Evolutionary conservation across 2,888 invertebrate genomes (phyloP).

Genomic region (Napeogenes inachia): DNA sequence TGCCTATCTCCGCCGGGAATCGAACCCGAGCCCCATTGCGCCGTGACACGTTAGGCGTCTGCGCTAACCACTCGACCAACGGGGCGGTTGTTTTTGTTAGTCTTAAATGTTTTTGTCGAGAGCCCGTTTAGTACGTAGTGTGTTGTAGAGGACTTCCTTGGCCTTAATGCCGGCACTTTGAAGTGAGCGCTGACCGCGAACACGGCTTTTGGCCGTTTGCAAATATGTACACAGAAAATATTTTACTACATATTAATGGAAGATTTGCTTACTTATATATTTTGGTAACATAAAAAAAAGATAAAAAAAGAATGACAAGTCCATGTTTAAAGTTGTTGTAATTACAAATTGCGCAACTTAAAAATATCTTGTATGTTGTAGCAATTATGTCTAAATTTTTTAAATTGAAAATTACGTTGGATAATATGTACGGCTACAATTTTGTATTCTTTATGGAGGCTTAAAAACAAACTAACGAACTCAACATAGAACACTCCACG

Average conservation of each 20-base stretch:
- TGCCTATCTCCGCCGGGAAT: no score
- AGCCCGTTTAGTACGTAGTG: conserved; percentile 42
- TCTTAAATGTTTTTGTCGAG: conserved; percentile 38
- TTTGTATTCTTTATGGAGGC: no score
- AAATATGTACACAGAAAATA: conserved; percentile 43
- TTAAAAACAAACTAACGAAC: no score
- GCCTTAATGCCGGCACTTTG: conserved; percentile 65
- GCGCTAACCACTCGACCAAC: no score
- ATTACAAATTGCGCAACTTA: conserved; percentile 3
- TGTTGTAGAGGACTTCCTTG: conserved; percentile 58
- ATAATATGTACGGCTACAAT: no score
- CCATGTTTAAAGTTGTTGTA: conserved; percentile 13
- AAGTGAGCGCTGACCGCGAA: conserved; percentile 46
- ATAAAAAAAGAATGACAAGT: conserved; percentile 12
- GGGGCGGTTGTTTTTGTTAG: no score
- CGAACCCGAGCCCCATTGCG: no score
- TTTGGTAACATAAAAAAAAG: conserved; percentile 20
- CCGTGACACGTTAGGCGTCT: no score
- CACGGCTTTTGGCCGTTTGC: conserved; percentile 58
- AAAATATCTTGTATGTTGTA: neutral
- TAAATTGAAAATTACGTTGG: neutral
- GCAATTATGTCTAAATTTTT: neutral
- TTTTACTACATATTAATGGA: conserved; percentile 25
- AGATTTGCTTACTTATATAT: conserved; percentile 21
- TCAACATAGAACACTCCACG: no score